Conservation (phyloP, 2,888 invertebrate genomes). For the Ditula angustiorana region DNA sequence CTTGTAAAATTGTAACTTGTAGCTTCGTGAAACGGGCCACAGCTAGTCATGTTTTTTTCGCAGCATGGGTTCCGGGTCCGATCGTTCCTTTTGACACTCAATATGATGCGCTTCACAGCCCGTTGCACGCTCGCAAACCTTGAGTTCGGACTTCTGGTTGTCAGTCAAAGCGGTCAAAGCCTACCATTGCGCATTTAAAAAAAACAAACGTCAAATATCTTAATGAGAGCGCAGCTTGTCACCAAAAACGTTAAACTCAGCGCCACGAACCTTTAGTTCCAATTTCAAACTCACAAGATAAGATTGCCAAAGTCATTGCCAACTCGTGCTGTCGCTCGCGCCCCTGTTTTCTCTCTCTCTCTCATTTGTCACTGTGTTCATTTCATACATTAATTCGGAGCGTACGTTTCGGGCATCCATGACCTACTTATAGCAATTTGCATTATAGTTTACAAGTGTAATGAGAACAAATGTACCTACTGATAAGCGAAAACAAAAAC, state of each 20-base stretch:
- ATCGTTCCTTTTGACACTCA: too few species aligned
- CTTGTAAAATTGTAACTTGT: too few species aligned
- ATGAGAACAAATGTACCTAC: conserved; percentile 34
- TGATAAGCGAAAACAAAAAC: conserved; percentile 27
- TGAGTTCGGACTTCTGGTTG: too few species aligned
- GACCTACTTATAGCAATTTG: conserved; percentile 53
- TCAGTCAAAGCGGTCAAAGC: too few species aligned
- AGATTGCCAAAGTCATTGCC: conserved; percentile 15
- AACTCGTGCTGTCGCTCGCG: conserved; percentile 19
- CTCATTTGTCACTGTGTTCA: conserved; percentile 41
- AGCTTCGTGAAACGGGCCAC: too few species aligned
- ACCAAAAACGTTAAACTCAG: background rate
- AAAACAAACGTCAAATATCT: too few species aligned
- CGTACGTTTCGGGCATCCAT: conserved; percentile 62
- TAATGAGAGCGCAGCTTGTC: background rate
- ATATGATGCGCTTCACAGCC: too few species aligned
- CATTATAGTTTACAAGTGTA: conserved; percentile 38
- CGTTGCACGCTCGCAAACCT: too few species aligned
- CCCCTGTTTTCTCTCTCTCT: conserved; percentile 44
- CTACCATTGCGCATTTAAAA: too few species aligned
- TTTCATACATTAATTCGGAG: conserved; percentile 59
- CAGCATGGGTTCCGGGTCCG: too few species aligned
- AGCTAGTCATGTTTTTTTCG: too few species aligned
- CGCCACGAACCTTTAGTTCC: background rate
- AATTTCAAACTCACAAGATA: background rate